Evolutionary conservation across 2,113 vertebrate genomes (phyloP), one percentile per base, ranked within the genome.

Genomic region (Strix uralensis): DNA sequence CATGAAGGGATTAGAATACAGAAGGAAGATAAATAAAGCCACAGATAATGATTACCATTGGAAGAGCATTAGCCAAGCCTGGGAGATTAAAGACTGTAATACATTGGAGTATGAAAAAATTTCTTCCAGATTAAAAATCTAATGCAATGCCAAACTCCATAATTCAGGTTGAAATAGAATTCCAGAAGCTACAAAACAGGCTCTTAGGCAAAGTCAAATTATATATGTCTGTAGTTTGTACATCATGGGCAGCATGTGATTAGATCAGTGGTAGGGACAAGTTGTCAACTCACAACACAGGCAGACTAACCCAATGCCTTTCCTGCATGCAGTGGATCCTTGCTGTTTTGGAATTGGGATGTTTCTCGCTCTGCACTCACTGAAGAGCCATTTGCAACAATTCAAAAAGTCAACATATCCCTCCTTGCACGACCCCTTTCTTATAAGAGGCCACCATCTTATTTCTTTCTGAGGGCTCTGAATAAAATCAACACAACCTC

Each of bases 21-120:
- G 77, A 92, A 92, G 52, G 52, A 89, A 91, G 72, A 88, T 75
- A 95, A 95, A 95, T 69, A 74, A 49, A 90, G 20, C 9, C 70
- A 44, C 65, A 84, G 77, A 88, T 88, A 88, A 85, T 55, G 69
- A 88, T 92, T 96, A 91, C 66, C 30, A 66, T 32, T 94, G 71
- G 65, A 93, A 88, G 26, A 95, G 65, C 40, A 54, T 77, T 55
- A 94, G 47, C 65, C 63, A 92, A 55, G 13, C 17, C 49, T 90
- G 55, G 18, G 29, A 92, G 70, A 92, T 62, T 84, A 88, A 90
- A 88, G 44, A 16, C 49, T 85, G 5, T 55, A 91, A 61, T 88
- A 89, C 40, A 47, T 5, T 40, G 20, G 16, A n/a, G 5, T 7
- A 77, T 34, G 52, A 80, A 79, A 90, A 92, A 86, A 90, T 66